Conservation (phyloP, 2,113 vertebrate genomes). For the Hydrochoerus hydrochaeris region DNA sequence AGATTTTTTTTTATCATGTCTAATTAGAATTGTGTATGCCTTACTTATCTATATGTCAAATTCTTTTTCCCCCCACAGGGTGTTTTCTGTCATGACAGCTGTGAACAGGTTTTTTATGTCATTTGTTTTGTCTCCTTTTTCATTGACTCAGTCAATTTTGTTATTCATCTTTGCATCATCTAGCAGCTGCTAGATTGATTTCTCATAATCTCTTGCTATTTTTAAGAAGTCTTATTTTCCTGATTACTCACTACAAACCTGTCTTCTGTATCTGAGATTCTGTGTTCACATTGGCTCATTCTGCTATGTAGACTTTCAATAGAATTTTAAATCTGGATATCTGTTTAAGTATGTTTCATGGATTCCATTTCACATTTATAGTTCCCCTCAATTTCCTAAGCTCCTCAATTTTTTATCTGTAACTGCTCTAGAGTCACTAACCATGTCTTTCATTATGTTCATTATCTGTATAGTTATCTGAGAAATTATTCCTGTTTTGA, state of each 20-base stretch:
- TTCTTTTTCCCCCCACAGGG: neutral
- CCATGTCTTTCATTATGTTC: neutral
- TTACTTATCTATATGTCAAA: neutral
- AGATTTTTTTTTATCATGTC: neutral
- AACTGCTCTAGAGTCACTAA: neutral
- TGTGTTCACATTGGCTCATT: neutral
- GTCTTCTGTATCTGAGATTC: neutral
- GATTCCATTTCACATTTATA: neutral
- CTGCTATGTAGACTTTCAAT: neutral
- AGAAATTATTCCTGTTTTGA: neutral
- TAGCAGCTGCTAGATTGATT: neutral
- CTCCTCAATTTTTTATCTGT: neutral
- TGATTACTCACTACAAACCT: neutral
- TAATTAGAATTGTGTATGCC: neutral
- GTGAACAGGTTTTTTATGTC: neutral
- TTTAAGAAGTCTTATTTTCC: neutral
- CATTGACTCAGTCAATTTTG: neutral
- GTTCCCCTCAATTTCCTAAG: neutral
- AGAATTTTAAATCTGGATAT: neutral
- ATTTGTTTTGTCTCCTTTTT: neutral
- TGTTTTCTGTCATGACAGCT: neutral
- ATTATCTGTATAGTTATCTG: neutral
- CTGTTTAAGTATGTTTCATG: neutral
- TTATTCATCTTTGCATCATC: neutral
- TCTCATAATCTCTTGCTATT: neutral